These are phyloP conservation scores for Acanthurus lineatus DNA, from an alignment of 2,797 vertebrate genomes.

Conservation along the genomic window DNA sequence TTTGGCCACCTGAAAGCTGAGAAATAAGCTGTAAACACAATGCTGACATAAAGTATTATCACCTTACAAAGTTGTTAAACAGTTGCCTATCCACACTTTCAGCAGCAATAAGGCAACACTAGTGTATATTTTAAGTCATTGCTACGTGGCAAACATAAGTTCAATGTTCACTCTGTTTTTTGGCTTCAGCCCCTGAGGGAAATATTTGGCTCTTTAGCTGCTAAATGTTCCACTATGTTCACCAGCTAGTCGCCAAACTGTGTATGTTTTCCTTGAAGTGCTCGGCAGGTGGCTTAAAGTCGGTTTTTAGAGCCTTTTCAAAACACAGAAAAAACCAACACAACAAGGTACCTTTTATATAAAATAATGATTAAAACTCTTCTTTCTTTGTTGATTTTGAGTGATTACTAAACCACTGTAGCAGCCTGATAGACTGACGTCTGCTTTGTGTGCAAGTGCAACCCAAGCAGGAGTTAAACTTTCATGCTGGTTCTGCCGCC, in stretches of 20 bases:
- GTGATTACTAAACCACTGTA: not conserved
- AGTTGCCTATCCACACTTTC: conserved; percentile 5
- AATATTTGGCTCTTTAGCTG: conserved; percentile 17
- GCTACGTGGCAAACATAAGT: conserved; percentile 27
- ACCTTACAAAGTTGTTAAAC: conserved; percentile 18
- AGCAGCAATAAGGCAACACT: not conserved
- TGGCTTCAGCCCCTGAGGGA: conserved; percentile 8
- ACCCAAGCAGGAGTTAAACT: not conserved
- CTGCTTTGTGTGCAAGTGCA: not conserved
- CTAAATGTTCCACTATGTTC: conserved; percentile 19
- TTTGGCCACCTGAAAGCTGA: not conserved
- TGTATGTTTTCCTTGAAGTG: conserved; percentile 5
- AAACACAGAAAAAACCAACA: too few species aligned
- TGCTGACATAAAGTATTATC: not conserved
- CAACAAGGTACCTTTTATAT: too few species aligned
- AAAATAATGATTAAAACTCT: too few species aligned
- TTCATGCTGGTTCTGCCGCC: conserved; percentile 8
- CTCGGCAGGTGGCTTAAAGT: conserved; percentile 17
- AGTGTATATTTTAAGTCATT: conserved; percentile 27
- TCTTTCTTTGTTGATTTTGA: not conserved
- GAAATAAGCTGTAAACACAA: conserved; percentile 2
- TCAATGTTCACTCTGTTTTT: conserved; percentile 21
- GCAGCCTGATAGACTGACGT: not conserved
- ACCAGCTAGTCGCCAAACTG: not conserved
- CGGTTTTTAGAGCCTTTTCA: conserved; percentile 17